Conservation (phyloP, 2,888 invertebrate genomes). For the Yponomeuta malinellus region DNA sequence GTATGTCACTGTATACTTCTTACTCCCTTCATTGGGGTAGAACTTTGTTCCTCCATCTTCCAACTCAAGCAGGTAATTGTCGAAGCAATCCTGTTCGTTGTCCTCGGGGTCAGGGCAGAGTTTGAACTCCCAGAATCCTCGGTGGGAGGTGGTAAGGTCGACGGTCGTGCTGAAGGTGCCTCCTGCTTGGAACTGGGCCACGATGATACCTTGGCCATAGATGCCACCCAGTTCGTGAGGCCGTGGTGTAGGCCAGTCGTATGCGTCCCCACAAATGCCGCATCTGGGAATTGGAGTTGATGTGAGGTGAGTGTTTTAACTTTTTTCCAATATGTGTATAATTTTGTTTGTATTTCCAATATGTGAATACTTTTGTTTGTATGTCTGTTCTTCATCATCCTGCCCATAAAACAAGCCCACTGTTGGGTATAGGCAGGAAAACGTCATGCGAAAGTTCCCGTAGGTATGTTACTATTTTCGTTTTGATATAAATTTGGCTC, state of each 20-base stretch:
- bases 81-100: constrained; percentile 83
- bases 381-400: too few species aligned
- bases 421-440: too few species aligned
- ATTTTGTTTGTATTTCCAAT: too few species aligned
- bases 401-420: too few species aligned
- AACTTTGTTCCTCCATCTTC: constrained; percentile 74
- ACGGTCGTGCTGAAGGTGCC: constrained; percentile 80
- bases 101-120: constrained; percentile 83
- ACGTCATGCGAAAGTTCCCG: too few species aligned
- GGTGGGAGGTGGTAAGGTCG: constrained; percentile 88
- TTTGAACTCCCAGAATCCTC: constrained; percentile 89
- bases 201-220: constrained; percentile 85
- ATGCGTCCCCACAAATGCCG: constrained; percentile 90
- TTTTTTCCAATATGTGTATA: too few species aligned
- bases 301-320: background rate
- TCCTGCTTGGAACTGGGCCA: constrained; percentile 80
- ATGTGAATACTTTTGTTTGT: too few species aligned
- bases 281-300: constrained; percentile 60
- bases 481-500: too few species aligned
- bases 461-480: too few species aligned
- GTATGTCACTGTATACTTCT: constrained; percentile 81
- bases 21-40: constrained; percentile 81
- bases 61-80: constrained; percentile 78
- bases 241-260: constrained; percentile 80
- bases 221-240: constrained; percentile 87